Base-by-base conservation (phyloP, 2,888 invertebrate genomes). In the Drosophila rellima region DNA sequence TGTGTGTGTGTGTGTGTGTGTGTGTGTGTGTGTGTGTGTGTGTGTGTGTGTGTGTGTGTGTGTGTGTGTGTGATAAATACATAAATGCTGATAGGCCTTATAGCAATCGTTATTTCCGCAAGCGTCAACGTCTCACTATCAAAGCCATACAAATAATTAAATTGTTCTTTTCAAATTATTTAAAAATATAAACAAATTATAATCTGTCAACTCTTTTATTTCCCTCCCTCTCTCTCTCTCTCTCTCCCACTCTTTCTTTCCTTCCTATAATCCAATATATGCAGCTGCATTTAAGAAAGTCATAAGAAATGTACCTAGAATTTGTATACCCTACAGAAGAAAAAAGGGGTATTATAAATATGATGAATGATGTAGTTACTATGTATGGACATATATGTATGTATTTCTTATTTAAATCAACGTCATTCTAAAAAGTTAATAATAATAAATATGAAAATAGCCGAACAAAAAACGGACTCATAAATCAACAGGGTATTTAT, bases 51-150 rank as follows among this genome's bases (percentile, higher is more conserved):
- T 20, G 18, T 39, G n/a, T 52, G 26, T 39, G 17, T 60, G 15
- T 45, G 42, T 29, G 15, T 15, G 23, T 44, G 33, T 23, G 26
- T n/a, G 51, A 54, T 55, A 33, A 29, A 45, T 31, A 29, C 15
- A 42, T 7, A 29, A 33, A 29, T 42, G 20, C 15, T 60, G 67
- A 72, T 54, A 68, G 57, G 18, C 40, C 35, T 40, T 66, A 20
- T 40, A 35, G 4, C 33, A 50, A 39, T 45, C 54, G 50, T n/a
- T 23, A 15, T 15, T 23, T 10, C 13, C n/a, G 15, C 26, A 20
- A 59, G 39, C 74, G 69, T 64, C 55, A 48, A 65, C 52, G 55
- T 35, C 51, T 35, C 44, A 31, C 23, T 44, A 44, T 47, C 48
- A 44, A 55, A 52, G 18, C 7, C 26, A 26, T 33, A 40, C 35